A percentile compares a stretch with the other conserved stretches of the same genome.
phyloP scores from a whole-genome alignment of 2,888 invertebrate genomes.

The Andrena minutula region DNA sequence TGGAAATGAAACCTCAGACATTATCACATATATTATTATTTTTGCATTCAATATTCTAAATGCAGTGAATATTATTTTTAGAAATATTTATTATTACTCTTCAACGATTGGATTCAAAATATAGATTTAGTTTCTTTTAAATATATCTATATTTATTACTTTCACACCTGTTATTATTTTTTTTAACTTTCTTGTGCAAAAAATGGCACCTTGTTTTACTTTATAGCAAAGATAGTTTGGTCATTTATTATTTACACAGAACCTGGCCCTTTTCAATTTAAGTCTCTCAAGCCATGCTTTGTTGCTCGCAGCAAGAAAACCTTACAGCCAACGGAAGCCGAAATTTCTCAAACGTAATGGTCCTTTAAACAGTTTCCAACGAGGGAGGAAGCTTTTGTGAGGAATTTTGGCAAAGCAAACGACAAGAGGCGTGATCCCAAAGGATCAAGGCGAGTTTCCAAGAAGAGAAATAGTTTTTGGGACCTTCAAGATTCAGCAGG shows the following conservation, averaged over 20 bases:
- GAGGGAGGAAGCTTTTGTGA: conserved; percentile 30
- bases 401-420: conserved; percentile 12
- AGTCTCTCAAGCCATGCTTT: conserved; percentile 1
- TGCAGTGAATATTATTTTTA: too few species aligned
- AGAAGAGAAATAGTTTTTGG: conserved; percentile 16
- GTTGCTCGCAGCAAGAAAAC: not conserved
- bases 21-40: too few species aligned
- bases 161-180: too few species aligned
- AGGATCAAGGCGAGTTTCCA: conserved; percentile 21
- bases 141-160: not conserved
- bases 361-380: conserved; percentile 60
- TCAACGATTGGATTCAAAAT: too few species aligned
- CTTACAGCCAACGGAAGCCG: not conserved
- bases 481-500: not conserved
- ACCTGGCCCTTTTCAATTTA: not conserved
- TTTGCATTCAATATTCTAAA: too few species aligned
- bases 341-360: conserved; percentile 47
- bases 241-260: not conserved
- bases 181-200: too few species aligned
- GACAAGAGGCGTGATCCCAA: conserved; percentile 48
- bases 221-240: not conserved
- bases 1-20: too few species aligned
- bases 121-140: too few species aligned
- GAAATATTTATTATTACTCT: too few species aligned
- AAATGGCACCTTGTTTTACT: too few species aligned